A percentile compares a stretch with the other conserved stretches of the same genome.
Evolutionary conservation across 2,888 invertebrate genomes (phyloP).

Genomic region (Tuberolachnus salignus): DNA sequence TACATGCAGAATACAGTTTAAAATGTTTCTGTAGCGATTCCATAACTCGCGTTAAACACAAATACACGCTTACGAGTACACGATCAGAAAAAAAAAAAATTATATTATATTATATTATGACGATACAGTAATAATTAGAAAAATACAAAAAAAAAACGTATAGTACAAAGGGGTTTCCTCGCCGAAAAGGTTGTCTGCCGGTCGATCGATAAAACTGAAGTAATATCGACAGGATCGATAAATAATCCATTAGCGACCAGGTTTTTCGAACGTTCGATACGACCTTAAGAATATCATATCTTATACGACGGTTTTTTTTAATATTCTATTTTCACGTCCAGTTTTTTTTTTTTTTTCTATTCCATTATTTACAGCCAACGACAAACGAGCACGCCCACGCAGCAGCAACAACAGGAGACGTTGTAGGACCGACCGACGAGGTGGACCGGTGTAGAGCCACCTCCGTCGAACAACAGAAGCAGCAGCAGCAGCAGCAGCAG

Average conservation of each 20-base stretch:
- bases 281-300: background rate
- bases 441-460: slow-evolving; percentile 54
- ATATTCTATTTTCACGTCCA: background rate
- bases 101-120: too few relatives aligned
- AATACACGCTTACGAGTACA: too few relatives aligned
- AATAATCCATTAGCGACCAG: background rate
- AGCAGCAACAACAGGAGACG: slow-evolving; percentile 57
- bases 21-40: too few relatives aligned
- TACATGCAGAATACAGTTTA: too few relatives aligned
- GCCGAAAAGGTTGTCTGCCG: background rate
- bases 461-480: slow-evolving; percentile 44
- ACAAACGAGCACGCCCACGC: slow-evolving; percentile 52
- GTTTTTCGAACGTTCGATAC: background rate
- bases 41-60: too few relatives aligned
- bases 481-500: slow-evolving; percentile 17
- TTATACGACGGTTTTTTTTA: background rate
- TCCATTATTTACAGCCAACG: slow-evolving; percentile 57
- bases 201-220: background rate
- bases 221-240: too few relatives aligned
- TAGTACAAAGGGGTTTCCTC: slow-evolving; percentile 12
- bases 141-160: too few relatives aligned
- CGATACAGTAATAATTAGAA: too few relatives aligned
- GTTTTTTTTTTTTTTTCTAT: slow-evolving; percentile 16
- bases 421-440: slow-evolving; percentile 58
- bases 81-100: too few relatives aligned